Evolutionary conservation across 2,113 vertebrate genomes (phyloP), one percentile per base, ranked within the genome.

Genomic region (Vombatus ursinus): DNA sequence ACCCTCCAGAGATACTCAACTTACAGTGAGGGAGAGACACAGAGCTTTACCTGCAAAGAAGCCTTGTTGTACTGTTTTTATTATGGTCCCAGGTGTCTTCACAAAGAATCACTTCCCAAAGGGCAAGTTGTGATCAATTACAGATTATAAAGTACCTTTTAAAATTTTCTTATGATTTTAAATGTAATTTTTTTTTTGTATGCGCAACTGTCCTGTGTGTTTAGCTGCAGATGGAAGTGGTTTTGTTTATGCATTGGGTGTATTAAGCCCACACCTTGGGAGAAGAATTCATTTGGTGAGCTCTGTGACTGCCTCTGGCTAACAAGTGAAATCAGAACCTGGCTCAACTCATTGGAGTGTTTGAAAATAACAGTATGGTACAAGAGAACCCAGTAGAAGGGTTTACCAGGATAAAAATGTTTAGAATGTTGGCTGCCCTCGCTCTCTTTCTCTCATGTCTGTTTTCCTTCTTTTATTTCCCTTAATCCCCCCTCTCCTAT

Each of bases 101-200:
- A 97, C 53, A 97, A 95, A 92, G 96, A 97, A 98, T 98, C 97
- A 97, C 96, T 97, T 96, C 95, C 96, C 53, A 97, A 94, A 92
- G 96, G 92, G 90, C 90, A 96, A 68, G 91, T 96, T 98, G 91
- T 93, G 91, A 96, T 61, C 95, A 98, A 95, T 90, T 97, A 97
- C 96, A 97, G 98, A 98, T 98, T 98, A 98, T 98, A 98, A 94
- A 91, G 47, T 97, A 98, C 95, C 96, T 97, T 96, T 96, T 98
- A 90, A n/a, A 93, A 92, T 95, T 98, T 97, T 96, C 97, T 97
- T 96, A 96, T 98, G 97, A 97, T 98, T 99, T 99, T 98, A 99
- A 98, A 89, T 98, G 98, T 98, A 98, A 98, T 98, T 98, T 98
- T 99, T 98, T n/a, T n/a, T 98, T 99, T 50, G 98, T 98, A 99